Conservation (phyloP, 2,888 invertebrate genomes). For the Leucophenga montana region DNA sequence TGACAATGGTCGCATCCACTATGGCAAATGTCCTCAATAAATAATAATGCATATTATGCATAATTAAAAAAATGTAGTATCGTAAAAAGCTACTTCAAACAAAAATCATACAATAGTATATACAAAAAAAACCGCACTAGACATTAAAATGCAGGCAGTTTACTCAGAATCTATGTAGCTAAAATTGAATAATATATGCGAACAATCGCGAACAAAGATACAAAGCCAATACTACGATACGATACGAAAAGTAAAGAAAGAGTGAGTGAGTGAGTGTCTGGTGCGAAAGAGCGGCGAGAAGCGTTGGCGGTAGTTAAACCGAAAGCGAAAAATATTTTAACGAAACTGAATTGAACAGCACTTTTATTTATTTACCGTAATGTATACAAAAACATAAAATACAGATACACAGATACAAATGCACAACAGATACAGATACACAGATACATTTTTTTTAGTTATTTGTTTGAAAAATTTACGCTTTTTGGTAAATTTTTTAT, state of each 20-base stretch:
- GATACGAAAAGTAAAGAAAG: background rate
- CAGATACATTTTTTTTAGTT: background rate
- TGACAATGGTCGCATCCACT: background rate
- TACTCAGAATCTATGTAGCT: background rate
- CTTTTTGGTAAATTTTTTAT: constrained; percentile 6
- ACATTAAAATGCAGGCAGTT: constrained; percentile 16
- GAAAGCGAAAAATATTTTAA: constrained; percentile 15
- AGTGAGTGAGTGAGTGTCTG: background rate
- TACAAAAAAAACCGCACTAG: background rate
- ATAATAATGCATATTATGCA: background rate
- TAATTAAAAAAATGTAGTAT: background rate
- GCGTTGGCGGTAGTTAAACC: constrained; percentile 1
- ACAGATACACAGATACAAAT: background rate
- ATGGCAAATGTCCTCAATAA: constrained; percentile 25
- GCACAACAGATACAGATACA: background rate
- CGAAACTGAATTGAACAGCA: constrained; percentile 19
- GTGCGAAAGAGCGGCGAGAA: background rate
- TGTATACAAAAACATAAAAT: constrained; percentile 10
- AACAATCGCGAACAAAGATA: background rate
- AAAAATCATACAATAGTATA: too few relatives aligned
- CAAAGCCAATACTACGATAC: too few relatives aligned
- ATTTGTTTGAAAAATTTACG: constrained; percentile 18
- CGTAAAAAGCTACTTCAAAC: background rate
- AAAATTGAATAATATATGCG: background rate
- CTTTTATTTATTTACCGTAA: constrained; percentile 25